Percentiles rank a stretch among this genome's conserved stretches.
Conservation (phyloP, 2,888 invertebrate genomes). For the Drosophila limbata region DNA sequence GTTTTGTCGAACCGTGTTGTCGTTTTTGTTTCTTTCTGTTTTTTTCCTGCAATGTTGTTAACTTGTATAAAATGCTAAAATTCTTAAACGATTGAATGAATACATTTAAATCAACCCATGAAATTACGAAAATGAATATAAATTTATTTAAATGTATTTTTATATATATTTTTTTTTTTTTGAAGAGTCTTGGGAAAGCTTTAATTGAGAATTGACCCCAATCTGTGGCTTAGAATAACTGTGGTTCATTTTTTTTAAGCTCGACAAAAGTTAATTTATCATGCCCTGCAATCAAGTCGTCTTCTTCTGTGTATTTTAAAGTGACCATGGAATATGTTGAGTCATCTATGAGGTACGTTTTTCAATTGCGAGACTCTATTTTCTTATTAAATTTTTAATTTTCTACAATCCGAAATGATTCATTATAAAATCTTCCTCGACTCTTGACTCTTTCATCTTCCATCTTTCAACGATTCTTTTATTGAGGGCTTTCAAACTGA, state of each 20-base stretch:
- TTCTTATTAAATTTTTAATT: constrained; percentile 7
- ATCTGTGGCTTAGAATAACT: constrained; percentile 32
- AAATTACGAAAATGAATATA: constrained; percentile 9
- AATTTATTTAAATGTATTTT: constrained; percentile 17
- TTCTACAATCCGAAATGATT: neutral
- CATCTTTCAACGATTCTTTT: constrained; percentile 1
- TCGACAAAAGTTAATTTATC: constrained; percentile 32
- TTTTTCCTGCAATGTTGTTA: constrained; percentile 31
- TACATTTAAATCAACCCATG: constrained; percentile 48
- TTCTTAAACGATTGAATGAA: constrained; percentile 33
- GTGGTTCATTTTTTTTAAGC: constrained; percentile 16
- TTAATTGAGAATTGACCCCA: constrained; percentile 36
- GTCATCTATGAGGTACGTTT: constrained; percentile 29
- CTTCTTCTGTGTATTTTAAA: neutral
- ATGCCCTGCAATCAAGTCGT: constrained; percentile 22
- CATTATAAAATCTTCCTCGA: neutral
- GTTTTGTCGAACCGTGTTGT: constrained; percentile 11
- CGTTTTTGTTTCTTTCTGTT: constrained; percentile 8
- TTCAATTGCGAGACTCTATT: neutral
- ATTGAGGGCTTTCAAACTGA: neutral
- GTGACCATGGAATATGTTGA: constrained; percentile 30
- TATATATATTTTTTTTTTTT: neutral
- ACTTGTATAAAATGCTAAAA: constrained; percentile 19
- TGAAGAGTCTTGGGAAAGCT: constrained; percentile 34
- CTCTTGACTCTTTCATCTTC: neutral